Evolutionary conservation across 2,797 vertebrate genomes (phyloP), one percentile per base, ranked within the genome.

Genomic region (Podarcis siculus): DNA sequence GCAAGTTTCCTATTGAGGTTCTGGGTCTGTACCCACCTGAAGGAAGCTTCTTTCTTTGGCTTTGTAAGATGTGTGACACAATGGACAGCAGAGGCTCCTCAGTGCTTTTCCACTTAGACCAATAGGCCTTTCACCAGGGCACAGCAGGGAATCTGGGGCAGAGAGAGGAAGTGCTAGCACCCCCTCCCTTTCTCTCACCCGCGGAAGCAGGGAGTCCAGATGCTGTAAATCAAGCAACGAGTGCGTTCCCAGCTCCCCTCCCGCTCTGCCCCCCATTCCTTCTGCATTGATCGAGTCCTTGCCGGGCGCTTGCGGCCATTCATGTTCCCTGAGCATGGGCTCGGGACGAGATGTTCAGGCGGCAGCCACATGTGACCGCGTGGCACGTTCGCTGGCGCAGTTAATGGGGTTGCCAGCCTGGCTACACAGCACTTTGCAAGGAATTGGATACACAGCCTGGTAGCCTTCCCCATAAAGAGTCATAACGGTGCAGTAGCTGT

Each of bases 141-240:
- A 82, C 83, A 89, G 83, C 79, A 67, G 72, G 83, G 88, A 90
- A 87, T 86, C 85, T 86, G 85, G 89, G 85, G 87, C 86, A 0
- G 17, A 85, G 82, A 91, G 87, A 82, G 82, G 88, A 78, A 85
- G 79, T 8, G 30, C 82, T 17, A 64, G 89, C 77, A 86, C 85
- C 83, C 79, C 91, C 83, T 90, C 76, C 90, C 87, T 42, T 79
- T 79, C 19, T 39, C 39, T 79, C 76, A 86, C 88, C 78, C 61
- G 27, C 10, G 32, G 83, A 86, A 89, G 72, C 83, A 89, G 42
- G 32, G 83, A 82, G 64, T 82, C 88, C 88, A 89, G 88, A 89
- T 89, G 83, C 88, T 89, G 79, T 86, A 89, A 86, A 89, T 89
- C 88, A 86, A 89, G 79, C 32, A 89, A 77, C 71, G 76, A 85